Base-by-base conservation (phyloP, 2,888 invertebrate genomes). In the Halictus quadricinctus region DNA sequence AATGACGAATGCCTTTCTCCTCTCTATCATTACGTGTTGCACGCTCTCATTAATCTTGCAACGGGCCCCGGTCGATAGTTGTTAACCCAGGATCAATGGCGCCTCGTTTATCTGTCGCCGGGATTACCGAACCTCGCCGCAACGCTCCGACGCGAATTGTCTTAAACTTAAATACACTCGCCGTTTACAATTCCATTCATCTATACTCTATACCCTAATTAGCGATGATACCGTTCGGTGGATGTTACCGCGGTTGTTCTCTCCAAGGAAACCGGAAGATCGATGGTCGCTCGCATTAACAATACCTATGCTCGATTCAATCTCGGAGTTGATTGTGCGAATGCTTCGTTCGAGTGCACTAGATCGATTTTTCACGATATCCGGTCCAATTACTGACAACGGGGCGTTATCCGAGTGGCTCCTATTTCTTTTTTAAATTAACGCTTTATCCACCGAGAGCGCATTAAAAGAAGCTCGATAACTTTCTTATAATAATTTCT, bases 61-160 rank as follows among this genome's bases (percentile, higher is more conserved):
- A 79, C 76, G 29, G 78, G 84, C 82, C 81, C 87, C 74, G 84
- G 81, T 73, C 86, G 81, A 83, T 86, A 80, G 81, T 88, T 79
- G 84, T 86, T 89, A 86, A 76, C 86, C 77, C 80, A 80, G 88
- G 88, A 89, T 89, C 89, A 84, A 89, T 87, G 89, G 75, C 86
- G 88, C 81, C 82, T 81, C 86, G 48, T 86, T 88, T 82, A 80
- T 88, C 80, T 54, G 82, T 69, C 72, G 54, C 76, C 43, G 70
- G 79, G 80, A 89, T 87, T 89, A 87, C 70, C 73, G 84, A 72
- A 79, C 76, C 70, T 54, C 50, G 54, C 75, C 73, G 78, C 78
- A 64, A 73, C 72, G 69, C 69, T 21, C 41, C 43, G n/a, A 41
- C 60, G 66, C 78, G 76, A 64, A 76, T 46, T 50, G 82, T 85